A percentile compares a stretch with the other conserved stretches of the same genome.
Evolutionary conservation across 2,113 vertebrate species (phyloP).

Genomic region (Tapirus terrestris): DNA sequence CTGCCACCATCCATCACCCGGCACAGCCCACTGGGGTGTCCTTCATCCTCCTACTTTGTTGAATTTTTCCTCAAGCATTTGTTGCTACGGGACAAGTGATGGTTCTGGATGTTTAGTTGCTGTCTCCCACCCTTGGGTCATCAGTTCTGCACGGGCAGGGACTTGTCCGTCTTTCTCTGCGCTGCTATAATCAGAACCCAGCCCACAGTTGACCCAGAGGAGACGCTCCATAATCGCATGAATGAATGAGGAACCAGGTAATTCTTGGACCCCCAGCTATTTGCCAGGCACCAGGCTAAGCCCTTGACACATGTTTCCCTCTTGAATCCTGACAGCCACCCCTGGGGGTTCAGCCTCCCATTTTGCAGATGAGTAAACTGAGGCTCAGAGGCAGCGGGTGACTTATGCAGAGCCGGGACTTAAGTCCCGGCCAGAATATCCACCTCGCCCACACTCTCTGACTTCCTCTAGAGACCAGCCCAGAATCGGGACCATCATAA

Average conservation of each 20-base stretch:
- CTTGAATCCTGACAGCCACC: background rate
- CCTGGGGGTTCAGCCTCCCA: background rate
- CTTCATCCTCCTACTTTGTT: background rate
- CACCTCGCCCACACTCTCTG: background rate
- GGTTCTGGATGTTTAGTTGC: background rate
- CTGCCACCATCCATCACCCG: accelerated
- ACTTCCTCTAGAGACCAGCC: background rate
- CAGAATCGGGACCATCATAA: accelerated
- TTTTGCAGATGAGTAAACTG: background rate
- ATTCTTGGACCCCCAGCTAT: accelerated
- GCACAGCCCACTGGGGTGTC: accelerated
- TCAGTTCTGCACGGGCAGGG: accelerated
- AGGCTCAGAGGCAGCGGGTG: background rate
- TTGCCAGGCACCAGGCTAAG: background rate
- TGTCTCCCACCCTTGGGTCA: accelerated
- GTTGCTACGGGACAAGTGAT: accelerated
- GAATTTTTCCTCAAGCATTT: background rate
- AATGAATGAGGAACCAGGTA: background rate
- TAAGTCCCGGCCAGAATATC: accelerated
- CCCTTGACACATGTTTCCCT: background rate
- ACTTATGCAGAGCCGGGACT: background rate
- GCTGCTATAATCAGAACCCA: accelerated
- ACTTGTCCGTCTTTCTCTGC: accelerated
- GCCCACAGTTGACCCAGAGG: accelerated
- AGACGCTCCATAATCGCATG: accelerated